These are phyloP conservation scores for Lagenorhynchus albirostris DNA, from an alignment of 2,113 vertebrate genomes.

Conservation along the genomic window DNA sequence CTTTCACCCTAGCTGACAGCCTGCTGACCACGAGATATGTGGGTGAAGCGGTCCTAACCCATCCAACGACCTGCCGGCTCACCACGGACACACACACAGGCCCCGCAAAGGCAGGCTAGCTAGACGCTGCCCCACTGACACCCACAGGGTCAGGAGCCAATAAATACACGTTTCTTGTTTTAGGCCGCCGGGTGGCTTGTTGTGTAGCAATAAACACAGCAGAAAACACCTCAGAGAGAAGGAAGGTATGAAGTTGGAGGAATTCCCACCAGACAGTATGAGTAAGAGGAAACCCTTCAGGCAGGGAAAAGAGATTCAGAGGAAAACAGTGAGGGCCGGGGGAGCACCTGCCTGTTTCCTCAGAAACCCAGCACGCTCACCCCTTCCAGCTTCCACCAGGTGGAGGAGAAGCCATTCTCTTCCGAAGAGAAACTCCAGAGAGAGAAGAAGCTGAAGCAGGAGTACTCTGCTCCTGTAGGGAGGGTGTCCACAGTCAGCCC, in stretches of 20 bases:
- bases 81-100: background rate
- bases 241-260: background rate
- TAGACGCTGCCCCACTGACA: background rate
- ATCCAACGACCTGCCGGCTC: background rate
- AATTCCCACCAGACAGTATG: background rate
- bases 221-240: background rate
- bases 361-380: background rate
- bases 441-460: background rate
- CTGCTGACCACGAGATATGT: background rate
- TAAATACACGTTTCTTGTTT: background rate
- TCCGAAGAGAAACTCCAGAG: background rate
- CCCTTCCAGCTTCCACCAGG: background rate
- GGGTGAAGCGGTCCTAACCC: background rate
- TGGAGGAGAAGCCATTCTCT: background rate
- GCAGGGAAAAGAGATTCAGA: background rate
- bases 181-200: background rate
- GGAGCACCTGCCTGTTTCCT: background rate
- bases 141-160: background rate
- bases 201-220: background rate
- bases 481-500: no score
- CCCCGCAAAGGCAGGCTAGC: background rate
- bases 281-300: background rate
- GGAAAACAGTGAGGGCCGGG: background rate
- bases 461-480: background rate
- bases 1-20: background rate